Conservation (phyloP, 2,888 invertebrate species). For the Lasioglossum pauxillum region DNA sequence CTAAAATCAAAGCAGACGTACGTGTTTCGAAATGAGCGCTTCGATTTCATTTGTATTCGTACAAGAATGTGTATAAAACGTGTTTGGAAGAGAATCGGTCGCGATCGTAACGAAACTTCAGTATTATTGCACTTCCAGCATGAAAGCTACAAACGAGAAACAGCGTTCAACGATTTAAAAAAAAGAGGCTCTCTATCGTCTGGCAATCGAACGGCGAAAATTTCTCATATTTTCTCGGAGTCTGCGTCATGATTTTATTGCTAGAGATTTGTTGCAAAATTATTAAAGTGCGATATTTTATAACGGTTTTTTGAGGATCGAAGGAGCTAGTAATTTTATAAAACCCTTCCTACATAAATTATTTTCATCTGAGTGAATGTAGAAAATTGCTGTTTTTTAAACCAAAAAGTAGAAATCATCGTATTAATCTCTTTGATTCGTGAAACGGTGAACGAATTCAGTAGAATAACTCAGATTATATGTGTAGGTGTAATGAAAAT, state of each 20-base stretch:
- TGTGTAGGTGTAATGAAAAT: conserved; percentile 34
- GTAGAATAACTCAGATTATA: background rate
- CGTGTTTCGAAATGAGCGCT: conserved; percentile 14
- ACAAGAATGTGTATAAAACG: conserved; percentile 36
- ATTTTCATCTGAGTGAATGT: background rate
- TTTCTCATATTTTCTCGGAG: background rate
- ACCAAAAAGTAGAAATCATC: conserved; percentile 30
- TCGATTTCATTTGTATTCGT: background rate
- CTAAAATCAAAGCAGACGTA: conserved; percentile 26
- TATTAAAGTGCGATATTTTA: conserved; percentile 21
- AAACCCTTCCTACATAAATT: conserved; percentile 17
- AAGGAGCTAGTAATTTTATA: background rate
- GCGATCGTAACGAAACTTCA: conserved; percentile 52
- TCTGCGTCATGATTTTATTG: background rate
- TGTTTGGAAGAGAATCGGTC: conserved; percentile 45
- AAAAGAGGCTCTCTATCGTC: background rate
- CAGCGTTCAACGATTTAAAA: conserved; percentile 2
- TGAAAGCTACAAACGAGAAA: conserved; percentile 15
- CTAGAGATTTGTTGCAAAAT: conserved; percentile 15
- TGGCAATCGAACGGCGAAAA: background rate
- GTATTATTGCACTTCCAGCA: conserved; percentile 67
- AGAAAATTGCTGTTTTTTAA: conserved; percentile 10
- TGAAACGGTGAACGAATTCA: background rate
- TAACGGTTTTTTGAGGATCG: background rate
- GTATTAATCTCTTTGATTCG: conserved; percentile 4